Percentiles rank a stretch among this genome's conserved stretches.
Conservation (phyloP, 2,888 invertebrate species). For the Halocaridina rubra region DNA sequence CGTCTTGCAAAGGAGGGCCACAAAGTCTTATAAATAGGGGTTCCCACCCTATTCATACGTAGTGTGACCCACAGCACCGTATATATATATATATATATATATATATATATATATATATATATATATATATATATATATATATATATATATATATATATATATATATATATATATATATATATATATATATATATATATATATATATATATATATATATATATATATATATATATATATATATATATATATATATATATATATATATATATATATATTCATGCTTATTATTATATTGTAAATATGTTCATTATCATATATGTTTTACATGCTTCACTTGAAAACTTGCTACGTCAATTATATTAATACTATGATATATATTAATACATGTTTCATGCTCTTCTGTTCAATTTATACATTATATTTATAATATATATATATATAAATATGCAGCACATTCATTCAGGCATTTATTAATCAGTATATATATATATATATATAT, state of each 20-base stretch:
- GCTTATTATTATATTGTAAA: neutral
- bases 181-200: slow-evolving; percentile 44
- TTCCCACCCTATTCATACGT: too few relatives aligned
- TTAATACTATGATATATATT: too few relatives aligned
- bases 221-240: slow-evolving; percentile 36
- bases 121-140: slow-evolving; percentile 26
- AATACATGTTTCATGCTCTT: too few relatives aligned
- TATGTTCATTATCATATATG: neutral
- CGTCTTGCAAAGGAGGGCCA: too few relatives aligned
- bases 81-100: slow-evolving; percentile 22
- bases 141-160: slow-evolving; percentile 15
- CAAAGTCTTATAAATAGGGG: too few relatives aligned
- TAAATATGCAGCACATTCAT: too few relatives aligned
- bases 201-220: slow-evolving; percentile 46
- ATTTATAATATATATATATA: too few relatives aligned
- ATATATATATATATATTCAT: neutral
- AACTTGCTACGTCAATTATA: too few relatives aligned
- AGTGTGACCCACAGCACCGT: too few relatives aligned
- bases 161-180: slow-evolving; percentile 12
- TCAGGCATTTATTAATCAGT: too few relatives aligned
- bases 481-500: neutral
- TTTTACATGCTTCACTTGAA: neutral
- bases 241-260: slow-evolving; percentile 25
- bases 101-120: slow-evolving; percentile 27
- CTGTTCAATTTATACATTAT: too few relatives aligned